Evolutionary conservation across 2,797 vertebrate genomes (phyloP), one percentile per base, ranked within the genome.

Genomic region (Hemibagrus guttatus): DNA sequence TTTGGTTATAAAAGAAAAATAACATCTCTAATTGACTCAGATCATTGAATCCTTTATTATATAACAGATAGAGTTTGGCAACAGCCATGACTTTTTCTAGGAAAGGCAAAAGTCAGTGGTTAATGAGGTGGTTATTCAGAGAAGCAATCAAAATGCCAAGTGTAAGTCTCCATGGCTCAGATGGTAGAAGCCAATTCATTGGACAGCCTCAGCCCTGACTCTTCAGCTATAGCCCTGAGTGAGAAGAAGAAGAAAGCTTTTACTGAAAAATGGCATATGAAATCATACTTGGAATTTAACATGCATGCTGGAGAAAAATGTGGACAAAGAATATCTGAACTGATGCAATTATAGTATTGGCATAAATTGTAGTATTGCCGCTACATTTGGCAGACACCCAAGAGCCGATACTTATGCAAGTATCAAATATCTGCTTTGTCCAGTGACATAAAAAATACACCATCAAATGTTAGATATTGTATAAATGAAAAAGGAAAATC

Each of bases 311-410:
- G 46, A 75, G 21, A 72, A 74, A 49, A 5, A 19, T 78, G 52
- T 56, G 16, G 52, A 78, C 16, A 56, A 52, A 28, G 72, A n/a
- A 16, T 75, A 13, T 31, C n/a, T 56, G 74, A 52, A 31, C 16
- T n/a, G 42, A 14, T 74, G 42, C 14, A 9, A n/a, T 16, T n/a
- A 9, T 14, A 46, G 7, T 76, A 79, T 54, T 58, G 31, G 56
- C 78, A 58, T 17, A 56, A 78, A 78, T 8, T 49, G 46, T 49
- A 49, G 46, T 49, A 49, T 49, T 8, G 46, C 17, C 52, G 31
- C 74, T 21, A 76, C 52, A 78, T 78, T 78, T 78, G 17, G 49
- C 75, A 78, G 52, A 58, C 52, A 31, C 16, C 54, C 28, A 79
- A 79, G 31, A 79, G 39, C 19, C 54, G 59, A 35, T 23, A 56